phyloP scores from a whole-genome alignment of 2,113 vertebrate species.

The Ceuthmochares aereus region DNA sequence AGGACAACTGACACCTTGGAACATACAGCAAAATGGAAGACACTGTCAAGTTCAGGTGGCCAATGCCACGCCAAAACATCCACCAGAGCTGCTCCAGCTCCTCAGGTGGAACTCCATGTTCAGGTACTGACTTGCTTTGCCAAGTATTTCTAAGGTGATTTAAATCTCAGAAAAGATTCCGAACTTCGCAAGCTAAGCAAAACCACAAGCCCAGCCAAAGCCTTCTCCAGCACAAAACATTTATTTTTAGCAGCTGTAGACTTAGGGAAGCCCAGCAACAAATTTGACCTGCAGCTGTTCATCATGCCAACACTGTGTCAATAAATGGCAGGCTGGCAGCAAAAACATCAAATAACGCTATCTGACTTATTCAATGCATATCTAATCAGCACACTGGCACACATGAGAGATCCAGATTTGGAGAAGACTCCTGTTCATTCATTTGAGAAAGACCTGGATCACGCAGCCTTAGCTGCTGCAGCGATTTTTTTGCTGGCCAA shows the following conservation, averaged over 20 bases:
- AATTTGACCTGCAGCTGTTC: slow-evolving; percentile 60
- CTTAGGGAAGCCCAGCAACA: slow-evolving; percentile 38
- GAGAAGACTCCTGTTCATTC: not conserved
- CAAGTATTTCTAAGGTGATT: slow-evolving; percentile 54
- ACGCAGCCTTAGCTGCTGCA: not conserved
- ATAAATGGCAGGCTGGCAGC: slow-evolving; percentile 50
- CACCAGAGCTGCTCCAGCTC: not conserved
- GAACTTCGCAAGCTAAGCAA: slow-evolving; percentile 60
- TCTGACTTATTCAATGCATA: not conserved
- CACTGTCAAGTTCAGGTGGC: not conserved
- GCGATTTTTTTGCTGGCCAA: not conserved
- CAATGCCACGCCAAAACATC: not conserved
- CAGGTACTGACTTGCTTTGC: slow-evolving; percentile 43
- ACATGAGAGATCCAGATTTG: not conserved
- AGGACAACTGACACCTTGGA: not conserved
- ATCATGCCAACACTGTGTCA: slow-evolving; percentile 23
- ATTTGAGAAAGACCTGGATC: not conserved
- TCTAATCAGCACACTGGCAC: not conserved
- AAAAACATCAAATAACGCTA: not conserved
- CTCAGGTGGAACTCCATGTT: slow-evolving; percentile 38
- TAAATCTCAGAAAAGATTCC: slow-evolving; percentile 54
- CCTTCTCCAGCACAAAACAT: slow-evolving; percentile 58
- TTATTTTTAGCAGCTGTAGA: slow-evolving; percentile 70
- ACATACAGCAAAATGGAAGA: not conserved
- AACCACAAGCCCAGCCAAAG: slow-evolving; percentile 60